phyloP scores from a whole-genome alignment of 2,797 vertebrate genomes.

The Anas georgica region DNA sequence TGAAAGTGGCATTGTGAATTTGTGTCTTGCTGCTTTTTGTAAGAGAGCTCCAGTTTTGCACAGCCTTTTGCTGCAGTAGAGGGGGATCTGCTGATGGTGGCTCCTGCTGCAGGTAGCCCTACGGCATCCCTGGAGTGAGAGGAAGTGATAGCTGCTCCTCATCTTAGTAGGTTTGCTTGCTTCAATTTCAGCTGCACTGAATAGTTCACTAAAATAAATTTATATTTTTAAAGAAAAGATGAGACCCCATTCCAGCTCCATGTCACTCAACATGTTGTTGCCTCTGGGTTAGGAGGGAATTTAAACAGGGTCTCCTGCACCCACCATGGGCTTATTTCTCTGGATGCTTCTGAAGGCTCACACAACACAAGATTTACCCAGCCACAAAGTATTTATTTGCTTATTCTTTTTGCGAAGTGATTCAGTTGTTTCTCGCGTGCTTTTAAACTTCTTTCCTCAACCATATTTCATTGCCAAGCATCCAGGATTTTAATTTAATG shows the following conservation, averaged over 20 bases:
- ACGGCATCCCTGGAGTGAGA: background rate
- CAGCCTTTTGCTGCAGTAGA: background rate
- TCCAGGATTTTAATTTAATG: constrained; percentile 23
- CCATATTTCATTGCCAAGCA: background rate
- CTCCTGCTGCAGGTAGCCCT: background rate
- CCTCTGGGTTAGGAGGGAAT: background rate
- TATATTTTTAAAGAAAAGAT: background rate
- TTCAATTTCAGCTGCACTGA: background rate
- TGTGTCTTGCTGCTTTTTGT: background rate
- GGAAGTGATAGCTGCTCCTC: background rate
- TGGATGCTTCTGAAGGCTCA: background rate
- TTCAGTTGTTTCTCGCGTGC: background rate
- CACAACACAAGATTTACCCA: background rate
- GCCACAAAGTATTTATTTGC: background rate
- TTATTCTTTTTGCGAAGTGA: background rate
- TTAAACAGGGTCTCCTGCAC: background rate
- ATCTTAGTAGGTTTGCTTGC: background rate
- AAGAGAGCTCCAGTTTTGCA: background rate
- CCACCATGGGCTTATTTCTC: background rate
- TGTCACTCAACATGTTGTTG: background rate
- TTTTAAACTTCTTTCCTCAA: background rate
- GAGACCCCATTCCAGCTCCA: background rate
- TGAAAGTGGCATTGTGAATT: background rate
- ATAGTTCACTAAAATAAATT: background rate
- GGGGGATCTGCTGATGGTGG: background rate